Percentiles rank a stretch among this genome's conserved stretches.
These are phyloP conservation scores for Tursiops truncatus DNA, from an alignment of 2,113 vertebrate genomes.

Conservation along the genomic window DNA sequence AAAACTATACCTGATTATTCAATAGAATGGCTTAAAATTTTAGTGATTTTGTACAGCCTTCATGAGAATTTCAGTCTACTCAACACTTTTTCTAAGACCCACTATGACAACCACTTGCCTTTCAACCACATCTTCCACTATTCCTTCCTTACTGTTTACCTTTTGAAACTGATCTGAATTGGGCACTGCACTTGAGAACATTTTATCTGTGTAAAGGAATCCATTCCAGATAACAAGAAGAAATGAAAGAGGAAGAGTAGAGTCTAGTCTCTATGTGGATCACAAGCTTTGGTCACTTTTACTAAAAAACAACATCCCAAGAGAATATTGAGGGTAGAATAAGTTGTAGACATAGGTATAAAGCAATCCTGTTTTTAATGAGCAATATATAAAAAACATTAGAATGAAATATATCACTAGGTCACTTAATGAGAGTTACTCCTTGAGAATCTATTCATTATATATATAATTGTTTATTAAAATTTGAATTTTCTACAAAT, in stretches of 20 bases:
- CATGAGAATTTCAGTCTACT: not conserved
- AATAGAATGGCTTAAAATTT: not conserved
- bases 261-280: not conserved
- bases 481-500: not conserved
- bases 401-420: not conserved
- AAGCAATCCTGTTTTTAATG: not conserved
- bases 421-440: not conserved
- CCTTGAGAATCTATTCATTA: not conserved
- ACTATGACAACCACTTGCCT: not conserved
- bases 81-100: not conserved
- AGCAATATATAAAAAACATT: not conserved
- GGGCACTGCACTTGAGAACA: not conserved
- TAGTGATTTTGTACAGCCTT: not conserved
- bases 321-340: not conserved
- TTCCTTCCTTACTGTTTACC: not conserved
- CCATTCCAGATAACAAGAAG: not conserved
- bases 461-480: not conserved
- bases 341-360: not conserved
- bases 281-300: not conserved
- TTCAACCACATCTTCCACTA: not conserved
- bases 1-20: not conserved
- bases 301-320: not conserved
- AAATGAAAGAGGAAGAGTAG: not conserved
- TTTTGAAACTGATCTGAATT: not conserved
- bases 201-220: not conserved